phyloP scores from a whole-genome alignment of 2,888 invertebrate genomes.

The Pyrrhia umbra region DNA sequence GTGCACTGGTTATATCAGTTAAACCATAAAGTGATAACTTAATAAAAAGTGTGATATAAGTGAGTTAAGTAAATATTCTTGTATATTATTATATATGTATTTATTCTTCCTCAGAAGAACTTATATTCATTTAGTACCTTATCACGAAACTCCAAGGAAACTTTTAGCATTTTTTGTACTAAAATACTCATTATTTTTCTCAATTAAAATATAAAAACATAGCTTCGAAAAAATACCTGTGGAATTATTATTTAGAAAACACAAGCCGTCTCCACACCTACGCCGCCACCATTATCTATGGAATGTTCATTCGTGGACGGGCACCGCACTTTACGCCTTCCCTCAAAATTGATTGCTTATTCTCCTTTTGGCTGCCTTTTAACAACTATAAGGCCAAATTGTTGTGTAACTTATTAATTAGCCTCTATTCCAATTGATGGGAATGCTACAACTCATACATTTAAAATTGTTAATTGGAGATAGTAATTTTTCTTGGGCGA shows the following conservation, averaged over 20 bases:
- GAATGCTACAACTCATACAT: slow-evolving; percentile 47
- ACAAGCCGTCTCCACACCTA: slow-evolving; percentile 67
- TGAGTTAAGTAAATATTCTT: too few relatives aligned
- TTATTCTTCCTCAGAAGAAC: too few relatives aligned
- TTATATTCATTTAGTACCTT: neutral
- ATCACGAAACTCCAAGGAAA: neutral
- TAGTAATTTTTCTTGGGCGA: slow-evolving; percentile 67
- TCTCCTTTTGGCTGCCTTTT: slow-evolving; percentile 76
- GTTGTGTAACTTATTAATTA: slow-evolving; percentile 76
- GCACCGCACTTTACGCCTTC: slow-evolving; percentile 81
- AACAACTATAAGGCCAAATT: slow-evolving; percentile 74
- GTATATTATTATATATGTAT: too few relatives aligned
- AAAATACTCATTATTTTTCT: neutral
- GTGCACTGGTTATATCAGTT: neutral
- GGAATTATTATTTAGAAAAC: slow-evolving; percentile 10
- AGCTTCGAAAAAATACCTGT: neutral
- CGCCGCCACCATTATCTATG: slow-evolving; percentile 70
- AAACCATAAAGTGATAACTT: slow-evolving; percentile 8
- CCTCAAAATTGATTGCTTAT: slow-evolving; percentile 79
- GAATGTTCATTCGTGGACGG: slow-evolving; percentile 77
- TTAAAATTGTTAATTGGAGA: slow-evolving; percentile 67
- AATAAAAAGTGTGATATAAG: slow-evolving; percentile 1
- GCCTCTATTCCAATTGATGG: slow-evolving; percentile 51
- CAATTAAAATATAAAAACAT: neutral
- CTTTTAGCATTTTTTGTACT: neutral